These are phyloP conservation scores for Spicauda simplicius DNA, from an alignment of 2,888 invertebrate genomes.

Conservation along the genomic window DNA sequence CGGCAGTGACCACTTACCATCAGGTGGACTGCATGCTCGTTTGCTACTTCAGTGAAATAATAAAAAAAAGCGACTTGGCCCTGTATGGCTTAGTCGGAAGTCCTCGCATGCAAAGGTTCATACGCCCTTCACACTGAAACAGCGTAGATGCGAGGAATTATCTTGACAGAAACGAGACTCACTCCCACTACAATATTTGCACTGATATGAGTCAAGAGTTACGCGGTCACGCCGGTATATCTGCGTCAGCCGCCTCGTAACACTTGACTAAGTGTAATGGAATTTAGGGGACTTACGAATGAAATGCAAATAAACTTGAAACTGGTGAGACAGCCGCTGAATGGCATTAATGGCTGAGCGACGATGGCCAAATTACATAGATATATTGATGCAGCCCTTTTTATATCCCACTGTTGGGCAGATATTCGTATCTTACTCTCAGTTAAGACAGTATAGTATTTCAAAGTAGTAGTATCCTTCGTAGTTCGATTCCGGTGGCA, in stretches of 20 bases:
- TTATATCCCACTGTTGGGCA: no score
- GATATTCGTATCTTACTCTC: no score
- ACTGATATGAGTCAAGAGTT: conserved; percentile 26
- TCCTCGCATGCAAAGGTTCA: neutral
- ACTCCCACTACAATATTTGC: conserved; percentile 18
- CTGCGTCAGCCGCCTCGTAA: conserved; percentile 15
- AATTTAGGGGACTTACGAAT: conserved; percentile 19
- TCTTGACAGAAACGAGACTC: conserved; percentile 5
- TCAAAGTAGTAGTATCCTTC: no score
- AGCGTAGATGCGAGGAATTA: neutral
- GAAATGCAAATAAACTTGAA: conserved; percentile 11
- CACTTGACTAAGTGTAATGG: conserved; percentile 21
- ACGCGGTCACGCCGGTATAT: conserved; percentile 8
- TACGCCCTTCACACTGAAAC: neutral
- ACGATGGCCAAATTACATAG: no score
- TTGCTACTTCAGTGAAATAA: no score
- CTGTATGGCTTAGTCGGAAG: neutral
- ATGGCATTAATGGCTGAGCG: neutral
- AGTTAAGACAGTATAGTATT: no score
- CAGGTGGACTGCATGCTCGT: no score
- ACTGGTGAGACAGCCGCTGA: neutral
- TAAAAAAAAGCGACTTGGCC: neutral
- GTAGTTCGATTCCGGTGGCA: no score
- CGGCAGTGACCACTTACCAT: no score
- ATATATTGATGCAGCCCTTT: no score